Conservation (phyloP, 2,113 vertebrate genomes). For the Stomatorhinus ivindoensis region DNA sequence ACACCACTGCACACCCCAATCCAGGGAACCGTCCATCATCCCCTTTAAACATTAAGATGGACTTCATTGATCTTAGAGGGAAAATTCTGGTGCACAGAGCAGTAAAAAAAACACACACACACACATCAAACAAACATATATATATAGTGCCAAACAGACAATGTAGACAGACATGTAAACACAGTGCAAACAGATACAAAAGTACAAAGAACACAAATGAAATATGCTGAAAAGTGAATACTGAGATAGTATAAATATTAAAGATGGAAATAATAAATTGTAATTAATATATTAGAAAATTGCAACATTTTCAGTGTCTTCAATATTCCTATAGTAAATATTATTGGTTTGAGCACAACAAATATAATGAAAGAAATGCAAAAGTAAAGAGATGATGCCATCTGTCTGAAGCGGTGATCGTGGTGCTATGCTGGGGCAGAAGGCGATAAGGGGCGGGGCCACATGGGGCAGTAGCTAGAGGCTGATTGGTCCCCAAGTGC, state of each 20-base stretch:
- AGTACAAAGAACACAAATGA: too few relatives aligned
- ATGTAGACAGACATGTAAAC: too few relatives aligned
- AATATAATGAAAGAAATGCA: not conserved
- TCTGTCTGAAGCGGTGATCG: not conserved
- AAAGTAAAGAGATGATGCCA: not conserved
- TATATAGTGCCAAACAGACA: too few relatives aligned
- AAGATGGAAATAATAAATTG: not conserved
- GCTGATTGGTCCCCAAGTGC: not conserved
- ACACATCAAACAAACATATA: too few relatives aligned
- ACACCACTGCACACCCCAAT: not conserved
- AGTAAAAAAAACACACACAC: too few relatives aligned
- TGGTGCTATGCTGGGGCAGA: not conserved
- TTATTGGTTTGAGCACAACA: not conserved
- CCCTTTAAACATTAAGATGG: not conserved
- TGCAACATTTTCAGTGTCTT: not conserved
- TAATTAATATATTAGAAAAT: not conserved
- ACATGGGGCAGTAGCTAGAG: not conserved
- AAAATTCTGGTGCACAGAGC: not conserved
- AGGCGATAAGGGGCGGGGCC: not conserved
- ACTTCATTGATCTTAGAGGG: not conserved
- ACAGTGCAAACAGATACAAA: too few relatives aligned
- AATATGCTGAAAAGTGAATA: too few relatives aligned
- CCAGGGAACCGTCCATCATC: not conserved
- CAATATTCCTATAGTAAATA: not conserved
- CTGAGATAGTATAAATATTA: too few relatives aligned